These are phyloP conservation scores for Luidia sarsii DNA, from an alignment of 53 echinoderm and acorn worm species.

Conservation along the genomic window DNA sequence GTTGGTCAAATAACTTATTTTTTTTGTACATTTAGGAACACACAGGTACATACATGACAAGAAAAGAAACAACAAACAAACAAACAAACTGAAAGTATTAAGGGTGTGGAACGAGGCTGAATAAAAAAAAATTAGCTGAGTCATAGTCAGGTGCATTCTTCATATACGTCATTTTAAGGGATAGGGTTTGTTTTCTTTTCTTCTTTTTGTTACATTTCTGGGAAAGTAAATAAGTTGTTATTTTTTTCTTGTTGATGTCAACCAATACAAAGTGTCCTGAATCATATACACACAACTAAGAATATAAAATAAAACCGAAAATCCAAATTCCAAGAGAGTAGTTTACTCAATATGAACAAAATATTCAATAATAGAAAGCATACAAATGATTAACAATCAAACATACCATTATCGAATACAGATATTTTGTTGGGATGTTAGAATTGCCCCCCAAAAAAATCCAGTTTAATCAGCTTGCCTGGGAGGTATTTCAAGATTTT, in stretches of 20 bases:
- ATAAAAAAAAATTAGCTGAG: neutral
- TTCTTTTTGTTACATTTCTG: too few species aligned
- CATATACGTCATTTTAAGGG: neutral
- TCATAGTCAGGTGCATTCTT: neutral
- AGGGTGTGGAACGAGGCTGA: neutral
- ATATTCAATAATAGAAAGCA: slow-evolving; percentile 38
- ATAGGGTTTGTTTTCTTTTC: neutral
- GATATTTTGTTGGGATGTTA: too few species aligned
- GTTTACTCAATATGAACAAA: neutral
- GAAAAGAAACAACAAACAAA: slow-evolving; percentile 23
- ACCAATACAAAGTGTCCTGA: neutral
- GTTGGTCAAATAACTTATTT: slow-evolving; percentile 47
- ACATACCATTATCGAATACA: slow-evolving; percentile 38
- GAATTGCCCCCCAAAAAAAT: too few species aligned
- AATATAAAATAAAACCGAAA: neutral
- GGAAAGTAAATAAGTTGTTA: too few species aligned
- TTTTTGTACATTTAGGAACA: slow-evolving; percentile 34
- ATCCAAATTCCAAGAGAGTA: slow-evolving; percentile 12
- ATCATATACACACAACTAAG: neutral
- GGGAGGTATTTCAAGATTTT: too few species aligned
- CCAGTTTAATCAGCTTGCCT: too few species aligned
- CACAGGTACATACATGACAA: neutral
- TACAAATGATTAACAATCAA: slow-evolving; percentile 18
- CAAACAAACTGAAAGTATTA: neutral
- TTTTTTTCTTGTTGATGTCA: neutral